Percentiles rank a stretch among this genome's conserved stretches.
Conservation (phyloP, 2,113 vertebrate genomes). For the Pelobates fuscus region DNA sequence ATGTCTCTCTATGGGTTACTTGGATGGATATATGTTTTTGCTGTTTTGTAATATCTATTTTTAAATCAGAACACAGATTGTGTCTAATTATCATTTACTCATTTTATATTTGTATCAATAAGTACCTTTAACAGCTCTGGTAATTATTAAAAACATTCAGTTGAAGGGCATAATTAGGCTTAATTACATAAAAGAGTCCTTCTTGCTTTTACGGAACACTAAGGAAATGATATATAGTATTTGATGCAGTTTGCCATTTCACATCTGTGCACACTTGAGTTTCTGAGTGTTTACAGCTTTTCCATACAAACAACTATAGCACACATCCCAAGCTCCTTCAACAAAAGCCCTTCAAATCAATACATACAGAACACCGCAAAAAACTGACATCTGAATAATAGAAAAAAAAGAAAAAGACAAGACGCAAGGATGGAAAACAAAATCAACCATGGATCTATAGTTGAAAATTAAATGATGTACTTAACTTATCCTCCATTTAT, state of each 20-base stretch:
- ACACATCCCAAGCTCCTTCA: conserved; percentile 4
- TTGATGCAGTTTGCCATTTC: conserved; percentile 7
- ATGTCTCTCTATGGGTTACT: too few species aligned
- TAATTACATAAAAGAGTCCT: not conserved
- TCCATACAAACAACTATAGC: conserved; percentile 7
- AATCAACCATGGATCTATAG: not conserved
- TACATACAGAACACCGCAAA: not conserved
- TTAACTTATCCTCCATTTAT: conserved; percentile 1
- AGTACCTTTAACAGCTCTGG: not conserved
- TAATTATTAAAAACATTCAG: conserved; percentile 1
- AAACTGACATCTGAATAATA: not conserved
- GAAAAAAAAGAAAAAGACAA: not conserved
- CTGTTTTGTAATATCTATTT: too few species aligned
- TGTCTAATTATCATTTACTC: not conserved
- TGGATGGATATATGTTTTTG: too few species aligned
- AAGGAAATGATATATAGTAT: not conserved
- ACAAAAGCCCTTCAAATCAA: conserved; percentile 35
- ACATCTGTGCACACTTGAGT: conserved; percentile 39
- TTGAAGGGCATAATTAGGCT: not conserved
- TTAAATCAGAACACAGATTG: too few species aligned
- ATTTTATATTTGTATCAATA: not conserved
- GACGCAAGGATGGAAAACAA: not conserved
- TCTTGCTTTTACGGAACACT: not conserved
- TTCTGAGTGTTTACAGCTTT: conserved; percentile 32
- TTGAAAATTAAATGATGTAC: conserved; percentile 21